phyloP scores from a whole-genome alignment of 2,797 vertebrate species.

The Anabas testudineus region DNA sequence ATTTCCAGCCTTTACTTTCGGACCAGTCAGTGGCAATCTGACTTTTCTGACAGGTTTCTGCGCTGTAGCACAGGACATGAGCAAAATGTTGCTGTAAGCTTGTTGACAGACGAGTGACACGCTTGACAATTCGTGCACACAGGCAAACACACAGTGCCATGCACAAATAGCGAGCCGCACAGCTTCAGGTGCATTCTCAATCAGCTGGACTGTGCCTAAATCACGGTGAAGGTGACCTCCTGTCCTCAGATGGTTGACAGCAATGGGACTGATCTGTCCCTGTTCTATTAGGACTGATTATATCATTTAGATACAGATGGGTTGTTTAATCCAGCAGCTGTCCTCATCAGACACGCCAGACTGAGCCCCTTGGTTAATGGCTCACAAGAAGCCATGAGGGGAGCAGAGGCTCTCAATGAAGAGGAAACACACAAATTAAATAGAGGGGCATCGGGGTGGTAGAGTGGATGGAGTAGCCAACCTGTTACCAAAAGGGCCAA shows the following conservation, averaged over 20 bases:
- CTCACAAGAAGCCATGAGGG: slow-evolving; percentile 52
- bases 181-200: slow-evolving; percentile 33
- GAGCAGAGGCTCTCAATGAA: slow-evolving; percentile 42
- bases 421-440: slow-evolving; percentile 51
- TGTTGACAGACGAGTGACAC: slow-evolving; percentile 47
- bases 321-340: slow-evolving; percentile 80
- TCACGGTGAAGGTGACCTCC: slow-evolving; percentile 72
- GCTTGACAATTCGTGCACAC: slow-evolving; percentile 16
- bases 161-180: slow-evolving; percentile 8
- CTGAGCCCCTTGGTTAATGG: slow-evolving; percentile 72
- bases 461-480: slow-evolving; percentile 6
- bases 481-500: not conserved
- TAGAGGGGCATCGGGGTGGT: slow-evolving; percentile 5
- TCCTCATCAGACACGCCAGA: slow-evolving; percentile 76
- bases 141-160: not conserved
- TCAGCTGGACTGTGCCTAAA: slow-evolving; percentile 40
- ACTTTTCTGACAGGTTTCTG: slow-evolving; percentile 32
- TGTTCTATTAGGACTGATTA: slow-evolving; percentile 78
- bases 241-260: slow-evolving; percentile 67
- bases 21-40: slow-evolving; percentile 16
- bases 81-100: slow-evolving; percentile 21
- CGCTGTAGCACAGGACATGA: slow-evolving; percentile 1
- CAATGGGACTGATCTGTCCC: slow-evolving; percentile 70
- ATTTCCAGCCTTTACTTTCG: slow-evolving; percentile 36
- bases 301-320: slow-evolving; percentile 80